Evolutionary conservation across 1,140 invertebrate genomes (phyloP), one percentile per base, ranked within the genome.

Genomic region (Drosophila simulans): DNA sequence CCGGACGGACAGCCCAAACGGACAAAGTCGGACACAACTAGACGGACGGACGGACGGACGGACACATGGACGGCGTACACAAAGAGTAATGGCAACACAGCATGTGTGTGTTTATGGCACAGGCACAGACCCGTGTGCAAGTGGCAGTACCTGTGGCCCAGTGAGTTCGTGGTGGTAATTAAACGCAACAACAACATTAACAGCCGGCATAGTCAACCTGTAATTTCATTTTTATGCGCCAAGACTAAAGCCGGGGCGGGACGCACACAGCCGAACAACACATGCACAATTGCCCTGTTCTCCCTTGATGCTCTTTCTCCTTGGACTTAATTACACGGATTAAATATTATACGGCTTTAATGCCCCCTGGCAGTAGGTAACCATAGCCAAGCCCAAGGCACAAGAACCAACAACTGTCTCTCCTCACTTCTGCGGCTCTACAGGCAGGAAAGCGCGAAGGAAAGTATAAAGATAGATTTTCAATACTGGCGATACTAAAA

Each of bases 261-360:
- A 74, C 68, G 27, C 63, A 20, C 68, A 49, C 63, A 48, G 48
- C 3, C 15, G 27, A 48, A 37, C 65, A 48, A 37, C 65, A 42
- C 59, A 69, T 27, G n/a, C 40, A n/a, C 40, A 45, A 46, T 39
- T 48, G 66, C 11, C 39, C 25, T 35, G 58, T 56, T 64, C 74
- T 68, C 59, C 73, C 58, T 66, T 70, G 64, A 69, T 71, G 48
- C 49, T 57, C 48, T 57, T 65, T 89, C 63, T 84, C 85, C 85
- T 90, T 90, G 80, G 85, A 85, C 80, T 90, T 90, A 90, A 90
- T 90, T 90, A 90, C 80, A 90, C 66, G 85, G 85, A 84, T 89
- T 89, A 89, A 85, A 81, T 89, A 81, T 84, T 81, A 85, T 84
- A 84, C 70, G 84, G 80, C 63, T 85, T 90, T 90, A 79, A 90